These are phyloP conservation scores for Pteruthius melanotis DNA, from an alignment of 2,113 vertebrate species.

Conservation along the genomic window DNA sequence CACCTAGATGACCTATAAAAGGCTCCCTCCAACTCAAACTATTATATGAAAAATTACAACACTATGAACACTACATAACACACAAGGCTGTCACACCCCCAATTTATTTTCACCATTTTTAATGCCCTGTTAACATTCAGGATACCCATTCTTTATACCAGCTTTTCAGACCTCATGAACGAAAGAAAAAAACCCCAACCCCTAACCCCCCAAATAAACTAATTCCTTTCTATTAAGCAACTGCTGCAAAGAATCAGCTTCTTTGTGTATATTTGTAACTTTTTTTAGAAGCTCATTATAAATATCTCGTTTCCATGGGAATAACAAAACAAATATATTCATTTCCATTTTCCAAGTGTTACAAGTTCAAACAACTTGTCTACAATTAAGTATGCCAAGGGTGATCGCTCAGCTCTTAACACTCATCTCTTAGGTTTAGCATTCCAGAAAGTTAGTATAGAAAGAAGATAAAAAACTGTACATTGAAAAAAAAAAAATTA, in stretches of 20 bases:
- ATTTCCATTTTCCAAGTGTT: slow-evolving; percentile 15
- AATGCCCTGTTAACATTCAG: not conserved
- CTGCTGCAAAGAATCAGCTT: not conserved
- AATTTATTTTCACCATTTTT: not conserved
- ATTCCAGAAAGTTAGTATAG: not conserved
- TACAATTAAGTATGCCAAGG: not conserved
- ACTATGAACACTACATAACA: not conserved
- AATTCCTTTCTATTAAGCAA: not conserved
- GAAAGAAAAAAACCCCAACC: not conserved
- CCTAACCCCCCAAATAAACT: not conserved
- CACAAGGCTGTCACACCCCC: not conserved
- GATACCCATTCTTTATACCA: not conserved
- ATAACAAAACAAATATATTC: slow-evolving; percentile 27
- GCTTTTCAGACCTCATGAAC: not conserved
- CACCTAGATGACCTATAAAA: not conserved
- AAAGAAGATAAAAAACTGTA: not conserved
- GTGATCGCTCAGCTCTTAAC: not conserved
- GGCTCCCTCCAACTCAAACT: not conserved
- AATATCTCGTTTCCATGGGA: slow-evolving; percentile 9
- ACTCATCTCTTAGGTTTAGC: not conserved
- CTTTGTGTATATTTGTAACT: not conserved
- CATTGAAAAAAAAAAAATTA: not conserved
- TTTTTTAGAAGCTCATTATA: slow-evolving; percentile 25
- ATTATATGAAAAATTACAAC: not conserved
- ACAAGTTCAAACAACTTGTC: slow-evolving; percentile 33